Conservation (phyloP, 2,888 invertebrate genomes). For the Ctenicera cuprea region DNA sequence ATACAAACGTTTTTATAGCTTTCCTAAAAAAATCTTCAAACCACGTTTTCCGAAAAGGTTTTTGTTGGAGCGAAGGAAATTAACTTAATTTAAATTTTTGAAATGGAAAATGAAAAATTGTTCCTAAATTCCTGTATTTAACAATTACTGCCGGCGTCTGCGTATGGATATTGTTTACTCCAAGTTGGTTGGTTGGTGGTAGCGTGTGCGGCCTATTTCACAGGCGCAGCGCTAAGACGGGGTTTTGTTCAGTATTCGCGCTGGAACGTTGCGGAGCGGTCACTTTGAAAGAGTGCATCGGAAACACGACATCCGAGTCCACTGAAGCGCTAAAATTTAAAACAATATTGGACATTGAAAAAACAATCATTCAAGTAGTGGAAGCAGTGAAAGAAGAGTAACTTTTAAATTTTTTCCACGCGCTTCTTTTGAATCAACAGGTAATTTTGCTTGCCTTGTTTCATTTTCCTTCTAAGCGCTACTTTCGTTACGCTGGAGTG, state of each 20-base stretch:
- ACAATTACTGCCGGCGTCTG: constrained; percentile 16
- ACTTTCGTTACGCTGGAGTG: not conserved
- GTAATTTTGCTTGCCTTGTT: constrained; percentile 20
- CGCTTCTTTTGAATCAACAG: constrained; percentile 24
- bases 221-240: constrained; percentile 41
- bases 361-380: not conserved
- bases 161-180: constrained; percentile 39
- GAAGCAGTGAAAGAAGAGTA: not conserved
- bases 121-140: not conserved
- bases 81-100: too few relatives aligned
- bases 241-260: constrained; percentile 39
- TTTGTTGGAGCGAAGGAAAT: too few relatives aligned
- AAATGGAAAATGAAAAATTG: too few relatives aligned
- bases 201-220: constrained; percentile 45
- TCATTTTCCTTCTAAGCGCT: constrained; percentile 1
- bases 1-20: too few relatives aligned
- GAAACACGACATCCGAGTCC: not conserved
- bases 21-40: too few relatives aligned
- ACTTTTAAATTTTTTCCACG: constrained; percentile 2
- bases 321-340: not conserved
- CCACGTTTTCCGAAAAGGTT: too few relatives aligned
- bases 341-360: not conserved
- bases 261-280: constrained; percentile 35
- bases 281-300: constrained; percentile 12
- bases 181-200: constrained; percentile 35